These are phyloP conservation scores for Bembecia ichneumoniformis DNA, from an alignment of 2,888 invertebrate species.

Conservation along the genomic window DNA sequence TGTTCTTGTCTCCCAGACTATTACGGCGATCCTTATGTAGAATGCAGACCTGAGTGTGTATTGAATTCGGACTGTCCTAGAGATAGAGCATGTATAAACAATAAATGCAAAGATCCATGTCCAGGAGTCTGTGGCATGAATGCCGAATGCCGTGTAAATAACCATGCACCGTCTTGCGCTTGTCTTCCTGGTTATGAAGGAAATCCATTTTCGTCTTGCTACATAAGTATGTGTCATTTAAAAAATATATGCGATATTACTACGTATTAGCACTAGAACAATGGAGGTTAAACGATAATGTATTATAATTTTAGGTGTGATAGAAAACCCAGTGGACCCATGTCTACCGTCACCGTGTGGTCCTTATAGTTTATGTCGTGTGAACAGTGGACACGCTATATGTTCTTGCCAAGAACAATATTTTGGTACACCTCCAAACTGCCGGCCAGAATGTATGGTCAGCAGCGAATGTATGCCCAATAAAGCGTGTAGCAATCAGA, in stretches of 20 bases:
- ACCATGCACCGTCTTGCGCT: slow-evolving; percentile 85
- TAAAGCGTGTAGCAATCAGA: slow-evolving; percentile 83
- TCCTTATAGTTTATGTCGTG: slow-evolving; percentile 83
- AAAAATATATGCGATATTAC: slow-evolving; percentile 2
- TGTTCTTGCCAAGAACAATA: slow-evolving; percentile 86
- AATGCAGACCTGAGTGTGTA: slow-evolving; percentile 91
- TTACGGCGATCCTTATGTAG: slow-evolving; percentile 87
- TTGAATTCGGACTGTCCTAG: slow-evolving; percentile 86
- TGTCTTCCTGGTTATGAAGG: slow-evolving; percentile 83
- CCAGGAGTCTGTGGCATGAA: slow-evolving; percentile 86
- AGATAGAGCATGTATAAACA: slow-evolving; percentile 83
- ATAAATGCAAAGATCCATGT: slow-evolving; percentile 89
- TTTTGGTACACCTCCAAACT: slow-evolving; percentile 83
- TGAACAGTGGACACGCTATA: slow-evolving; percentile 80
- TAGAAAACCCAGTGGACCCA: slow-evolving; percentile 61
- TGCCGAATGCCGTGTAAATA: slow-evolving; percentile 85
- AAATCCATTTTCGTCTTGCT: slow-evolving; percentile 83
- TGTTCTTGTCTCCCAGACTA: slow-evolving; percentile 87
- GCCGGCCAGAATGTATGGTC: slow-evolving; percentile 85
- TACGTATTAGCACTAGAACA: background rate
- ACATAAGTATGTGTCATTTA: slow-evolving; percentile 48
- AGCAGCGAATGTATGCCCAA: slow-evolving; percentile 87
- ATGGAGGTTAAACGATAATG: background rate
- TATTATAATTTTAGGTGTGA: slow-evolving; percentile 39
- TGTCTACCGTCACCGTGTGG: slow-evolving; percentile 82